phyloP scores from a whole-genome alignment of 2,888 invertebrate genomes.

The Drosophila melanocephala region DNA sequence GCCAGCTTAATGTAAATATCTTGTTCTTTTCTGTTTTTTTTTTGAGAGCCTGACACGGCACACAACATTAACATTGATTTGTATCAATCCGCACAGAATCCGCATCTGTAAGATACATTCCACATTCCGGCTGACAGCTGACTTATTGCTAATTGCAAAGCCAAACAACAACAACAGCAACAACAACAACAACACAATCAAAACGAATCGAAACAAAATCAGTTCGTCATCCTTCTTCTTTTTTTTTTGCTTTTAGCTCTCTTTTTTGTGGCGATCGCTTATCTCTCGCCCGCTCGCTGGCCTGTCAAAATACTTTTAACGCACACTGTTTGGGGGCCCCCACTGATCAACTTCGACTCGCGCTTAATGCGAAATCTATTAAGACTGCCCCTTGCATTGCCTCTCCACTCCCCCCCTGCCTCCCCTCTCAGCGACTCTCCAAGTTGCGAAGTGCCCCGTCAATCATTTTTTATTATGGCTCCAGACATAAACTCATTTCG shows the following conservation, averaged over 20 bases:
- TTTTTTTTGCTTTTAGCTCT: slow-evolving; percentile 5
- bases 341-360: slow-evolving; percentile 29
- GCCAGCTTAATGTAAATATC: slow-evolving; percentile 77
- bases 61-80: slow-evolving; percentile 73
- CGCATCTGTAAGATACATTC: slow-evolving; percentile 59
- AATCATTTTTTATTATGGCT: slow-evolving; percentile 79
- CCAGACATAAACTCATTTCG: slow-evolving; percentile 80
- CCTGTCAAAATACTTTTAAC: slow-evolving; percentile 81
- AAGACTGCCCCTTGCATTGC: slow-evolving; percentile 51
- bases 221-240: slow-evolving; percentile 67
- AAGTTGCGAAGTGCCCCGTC: slow-evolving; percentile 73
- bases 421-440: background rate
- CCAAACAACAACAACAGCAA: slow-evolving; percentile 21
- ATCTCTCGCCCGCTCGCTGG: slow-evolving; percentile 46
- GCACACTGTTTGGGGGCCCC: slow-evolving; percentile 46
- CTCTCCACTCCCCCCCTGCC: slow-evolving; percentile 14
- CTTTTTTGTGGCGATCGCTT: slow-evolving; percentile 65
- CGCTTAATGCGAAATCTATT: slow-evolving; percentile 81
- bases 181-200: slow-evolving; percentile 9
- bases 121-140: slow-evolving; percentile 71
- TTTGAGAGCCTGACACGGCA: slow-evolving; percentile 29
- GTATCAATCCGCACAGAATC: slow-evolving; percentile 66
- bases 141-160: slow-evolving; percentile 79
- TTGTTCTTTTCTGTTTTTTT: slow-evolving; percentile 45
- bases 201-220: slow-evolving; percentile 60